phyloP scores from a whole-genome alignment of 1,140 invertebrate genomes.

The Globodera rostochiensis region DNA sequence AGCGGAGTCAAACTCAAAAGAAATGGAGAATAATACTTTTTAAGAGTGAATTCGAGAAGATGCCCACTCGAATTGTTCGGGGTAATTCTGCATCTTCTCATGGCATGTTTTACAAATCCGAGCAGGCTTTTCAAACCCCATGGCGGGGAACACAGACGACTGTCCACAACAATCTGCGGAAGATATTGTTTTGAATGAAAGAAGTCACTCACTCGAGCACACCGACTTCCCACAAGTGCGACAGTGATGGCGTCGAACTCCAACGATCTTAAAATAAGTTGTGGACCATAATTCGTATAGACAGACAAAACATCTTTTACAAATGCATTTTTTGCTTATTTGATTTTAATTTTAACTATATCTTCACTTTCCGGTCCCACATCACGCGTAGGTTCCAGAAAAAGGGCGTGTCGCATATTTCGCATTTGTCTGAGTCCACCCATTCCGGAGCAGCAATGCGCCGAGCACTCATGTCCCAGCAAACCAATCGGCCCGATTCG shows the following conservation, averaged over 20 bases:
- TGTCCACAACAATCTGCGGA: constrained; percentile 83
- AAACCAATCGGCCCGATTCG: constrained; percentile 87
- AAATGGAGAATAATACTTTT: constrained; percentile 24
- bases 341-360: no score
- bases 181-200: constrained; percentile 14
- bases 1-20: constrained; percentile 78
- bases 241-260: constrained; percentile 69
- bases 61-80: constrained; percentile 66
- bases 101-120: constrained; percentile 90
- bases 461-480: constrained; percentile 89
- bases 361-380: constrained; percentile 86
- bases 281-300: neutral
- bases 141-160: constrained; percentile 83
- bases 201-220: constrained; percentile 68
- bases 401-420: constrained; percentile 82
- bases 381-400: constrained; percentile 98
- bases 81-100: constrained; percentile 64
- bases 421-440: constrained; percentile 88
- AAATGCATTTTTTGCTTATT: no score
- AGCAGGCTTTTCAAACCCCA: constrained; percentile 97
- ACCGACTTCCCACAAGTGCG: constrained; percentile 85
- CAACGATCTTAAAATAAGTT: constrained; percentile 47
- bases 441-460: constrained; percentile 84
- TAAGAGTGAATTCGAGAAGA: constrained; percentile 26
- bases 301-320: no score